These are phyloP conservation scores for Drosophila recens DNA, from an alignment of 2,888 invertebrate genomes.

Conservation along the genomic window DNA sequence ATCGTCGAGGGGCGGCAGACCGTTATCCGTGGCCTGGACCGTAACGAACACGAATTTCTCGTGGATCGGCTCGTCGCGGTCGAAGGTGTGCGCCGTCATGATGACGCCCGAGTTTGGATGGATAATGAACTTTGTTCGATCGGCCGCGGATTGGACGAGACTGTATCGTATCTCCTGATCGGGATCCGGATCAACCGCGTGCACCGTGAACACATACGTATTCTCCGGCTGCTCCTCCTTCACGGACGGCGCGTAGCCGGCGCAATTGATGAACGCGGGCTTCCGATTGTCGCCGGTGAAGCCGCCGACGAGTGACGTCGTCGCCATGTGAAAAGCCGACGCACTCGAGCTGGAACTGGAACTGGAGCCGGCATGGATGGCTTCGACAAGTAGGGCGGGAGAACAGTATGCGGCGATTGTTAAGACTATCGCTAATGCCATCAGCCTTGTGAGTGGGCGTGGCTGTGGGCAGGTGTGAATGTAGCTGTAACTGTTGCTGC, in stretches of 20 bases:
- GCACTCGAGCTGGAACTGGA: slow-evolving; percentile 14
- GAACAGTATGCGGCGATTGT: slow-evolving; percentile 11
- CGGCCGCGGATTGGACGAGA: slow-evolving; percentile 91
- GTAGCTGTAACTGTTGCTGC: slow-evolving; percentile 19
- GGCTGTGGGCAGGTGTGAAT: slow-evolving; percentile 37
- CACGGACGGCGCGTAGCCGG: slow-evolving; percentile 91
- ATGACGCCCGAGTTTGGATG: slow-evolving; percentile 91
- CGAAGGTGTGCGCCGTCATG: slow-evolving; percentile 91
- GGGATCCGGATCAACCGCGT: slow-evolving; percentile 87
- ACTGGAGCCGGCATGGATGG: slow-evolving; percentile 20
- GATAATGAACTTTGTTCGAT: slow-evolving; percentile 92
- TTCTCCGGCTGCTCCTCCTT: slow-evolving; percentile 91
- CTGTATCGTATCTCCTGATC: slow-evolving; percentile 94
- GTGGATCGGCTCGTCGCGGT: slow-evolving; percentile 94
- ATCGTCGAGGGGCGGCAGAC: slow-evolving; percentile 94
- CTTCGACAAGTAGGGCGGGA: slow-evolving; percentile 19
- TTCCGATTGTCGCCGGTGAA: slow-evolving; percentile 90
- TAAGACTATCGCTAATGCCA: slow-evolving; percentile 32
- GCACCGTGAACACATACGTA: slow-evolving; percentile 89
- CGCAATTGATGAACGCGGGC: slow-evolving; percentile 94
- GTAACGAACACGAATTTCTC: slow-evolving; percentile 94
- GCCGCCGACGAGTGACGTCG: slow-evolving; percentile 56
- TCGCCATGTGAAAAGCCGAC: slow-evolving; percentile 15
- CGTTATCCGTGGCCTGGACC: slow-evolving; percentile 96
- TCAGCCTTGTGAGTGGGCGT: slow-evolving; percentile 23